phyloP scores from a whole-genome alignment of 2,888 invertebrate species.

The Sesia bembeciformis region DNA sequence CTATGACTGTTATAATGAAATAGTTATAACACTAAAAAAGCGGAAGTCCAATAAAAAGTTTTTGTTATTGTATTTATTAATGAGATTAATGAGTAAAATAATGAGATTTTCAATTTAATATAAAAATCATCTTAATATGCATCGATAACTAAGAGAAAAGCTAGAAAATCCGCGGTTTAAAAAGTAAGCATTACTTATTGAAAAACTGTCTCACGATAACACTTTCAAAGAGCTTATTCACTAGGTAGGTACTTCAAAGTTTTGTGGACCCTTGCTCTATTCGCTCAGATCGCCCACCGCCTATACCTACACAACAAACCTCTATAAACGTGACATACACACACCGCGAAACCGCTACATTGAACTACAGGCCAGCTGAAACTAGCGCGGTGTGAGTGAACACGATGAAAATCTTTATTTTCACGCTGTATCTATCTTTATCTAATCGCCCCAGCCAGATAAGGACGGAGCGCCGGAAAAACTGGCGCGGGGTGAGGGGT shows the following conservation, averaged over 20 bases:
- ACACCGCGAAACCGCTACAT: conserved; percentile 47
- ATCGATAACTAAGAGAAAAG: no score
- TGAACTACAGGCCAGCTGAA: conserved; percentile 38
- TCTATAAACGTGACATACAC: conserved; percentile 40
- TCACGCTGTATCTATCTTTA: conserved; percentile 75
- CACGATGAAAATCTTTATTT: conserved; percentile 76
- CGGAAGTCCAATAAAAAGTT: no score
- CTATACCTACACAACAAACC: conserved; percentile 28
- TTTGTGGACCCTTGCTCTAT: conserved; percentile 59
- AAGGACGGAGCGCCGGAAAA: conserved; percentile 74
- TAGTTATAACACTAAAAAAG: no score
- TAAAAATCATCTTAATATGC: no score
- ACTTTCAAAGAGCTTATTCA: conserved; percentile 24
- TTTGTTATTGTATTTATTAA: no score
- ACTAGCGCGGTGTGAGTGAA: conserved; percentile 65
- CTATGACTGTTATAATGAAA: no score
- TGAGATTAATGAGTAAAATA: no score
- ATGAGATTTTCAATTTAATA: no score
- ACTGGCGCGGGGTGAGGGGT: conserved; percentile 70
- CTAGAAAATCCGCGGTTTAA: no score
- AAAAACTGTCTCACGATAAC: conserved; percentile 18
- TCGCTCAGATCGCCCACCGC: conserved; percentile 38
- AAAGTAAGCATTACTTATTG: background rate
- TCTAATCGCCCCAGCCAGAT: conserved; percentile 71
- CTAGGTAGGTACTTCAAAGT: conserved; percentile 9